Evolutionary conservation across 2,797 vertebrate genomes (phyloP).

Genomic region (Enoplosus armatus): DNA sequence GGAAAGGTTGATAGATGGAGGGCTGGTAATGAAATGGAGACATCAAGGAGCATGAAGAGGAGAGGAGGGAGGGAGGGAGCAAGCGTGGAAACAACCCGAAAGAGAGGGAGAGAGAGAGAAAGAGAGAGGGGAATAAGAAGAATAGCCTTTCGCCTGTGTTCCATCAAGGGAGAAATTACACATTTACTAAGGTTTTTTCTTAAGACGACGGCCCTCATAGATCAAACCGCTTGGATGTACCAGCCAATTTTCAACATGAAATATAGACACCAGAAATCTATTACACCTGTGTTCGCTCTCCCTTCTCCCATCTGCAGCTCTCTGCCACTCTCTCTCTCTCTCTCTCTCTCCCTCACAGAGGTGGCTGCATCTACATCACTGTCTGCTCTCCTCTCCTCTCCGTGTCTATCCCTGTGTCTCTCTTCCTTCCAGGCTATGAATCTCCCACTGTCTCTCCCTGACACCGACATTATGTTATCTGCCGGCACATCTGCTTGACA

Average conservation of each 20-base stretch:
- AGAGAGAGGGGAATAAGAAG: slow-evolving; percentile 88
- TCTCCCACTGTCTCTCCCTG: slow-evolving; percentile 67
- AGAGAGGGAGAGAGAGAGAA: slow-evolving; percentile 82
- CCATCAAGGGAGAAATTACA: slow-evolving; percentile 99
- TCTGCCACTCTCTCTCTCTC: slow-evolving; percentile 69
- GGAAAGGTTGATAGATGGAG: slow-evolving; percentile 95
- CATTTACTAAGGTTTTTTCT: slow-evolving; percentile 99
- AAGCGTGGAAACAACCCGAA: slow-evolving; percentile 80
- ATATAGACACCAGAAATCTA: slow-evolving; percentile 99
- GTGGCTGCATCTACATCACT: slow-evolving; percentile 74
- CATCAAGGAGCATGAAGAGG: slow-evolving; percentile 98
- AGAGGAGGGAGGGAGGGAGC: slow-evolving; percentile 83
- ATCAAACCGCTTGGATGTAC: slow-evolving; percentile 97
- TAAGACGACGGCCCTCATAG: slow-evolving; percentile 99
- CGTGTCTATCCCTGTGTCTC: slow-evolving; percentile 38
- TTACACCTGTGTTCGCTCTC: slow-evolving; percentile 91
- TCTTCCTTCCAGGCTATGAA: slow-evolving; percentile 49
- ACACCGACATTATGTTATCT: slow-evolving; percentile 78
- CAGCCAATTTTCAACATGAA: slow-evolving; percentile 99
- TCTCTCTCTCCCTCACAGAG: slow-evolving; percentile 53
- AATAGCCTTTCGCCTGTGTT: slow-evolving; percentile 97
- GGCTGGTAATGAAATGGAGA: slow-evolving; percentile 99
- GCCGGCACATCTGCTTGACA: slow-evolving; percentile 70
- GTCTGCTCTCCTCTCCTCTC: slow-evolving; percentile 62
- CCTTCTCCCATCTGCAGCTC: slow-evolving; percentile 67